Evolutionary conservation across 1,140 invertebrate genomes (phyloP).

Genomic region (Euwallacea fornicatus): DNA sequence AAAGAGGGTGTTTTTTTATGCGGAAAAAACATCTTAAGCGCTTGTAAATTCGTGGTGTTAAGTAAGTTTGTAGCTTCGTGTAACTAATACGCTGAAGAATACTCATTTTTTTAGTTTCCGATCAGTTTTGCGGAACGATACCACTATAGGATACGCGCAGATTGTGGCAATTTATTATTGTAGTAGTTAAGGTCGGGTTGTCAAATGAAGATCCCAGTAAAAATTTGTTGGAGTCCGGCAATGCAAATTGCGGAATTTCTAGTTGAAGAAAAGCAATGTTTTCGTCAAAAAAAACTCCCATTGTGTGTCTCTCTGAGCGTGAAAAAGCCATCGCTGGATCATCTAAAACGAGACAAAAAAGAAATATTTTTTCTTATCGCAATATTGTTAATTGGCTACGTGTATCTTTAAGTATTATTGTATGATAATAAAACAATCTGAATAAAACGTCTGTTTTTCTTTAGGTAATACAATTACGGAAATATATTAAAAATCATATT

Average conservation of each 20-base stretch:
- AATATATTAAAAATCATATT: too few species aligned
- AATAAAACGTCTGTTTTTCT: constrained; percentile 11
- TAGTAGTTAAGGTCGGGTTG: too few species aligned
- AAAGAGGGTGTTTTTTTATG: neutral
- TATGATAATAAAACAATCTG: constrained; percentile 35
- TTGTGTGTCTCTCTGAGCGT: neutral
- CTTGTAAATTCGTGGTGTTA: constrained; percentile 18
- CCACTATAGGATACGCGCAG: too few species aligned
- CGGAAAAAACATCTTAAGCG: neutral
- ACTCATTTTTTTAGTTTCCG: constrained; percentile 32
- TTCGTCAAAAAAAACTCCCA: too few species aligned
- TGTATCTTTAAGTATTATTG: constrained; percentile 49
- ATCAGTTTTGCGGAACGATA: too few species aligned
- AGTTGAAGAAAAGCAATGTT: too few species aligned
- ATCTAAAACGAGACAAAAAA: constrained; percentile 12
- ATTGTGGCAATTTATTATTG: too few species aligned
- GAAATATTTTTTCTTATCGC: constrained; percentile 43
- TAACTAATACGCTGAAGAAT: constrained; percentile 44
- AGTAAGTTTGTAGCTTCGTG: constrained; percentile 39
- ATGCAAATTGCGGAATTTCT: too few species aligned
- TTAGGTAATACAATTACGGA: neutral
- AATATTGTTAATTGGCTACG: constrained; percentile 49
- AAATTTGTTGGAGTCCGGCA: too few species aligned
- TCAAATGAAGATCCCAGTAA: too few species aligned
- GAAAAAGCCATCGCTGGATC: neutral